A percentile compares a stretch with the other conserved stretches of the same genome.
These are phyloP conservation scores for Ridgeia piscesae DNA, from an alignment of 1,140 invertebrate genomes.

Conservation along the genomic window DNA sequence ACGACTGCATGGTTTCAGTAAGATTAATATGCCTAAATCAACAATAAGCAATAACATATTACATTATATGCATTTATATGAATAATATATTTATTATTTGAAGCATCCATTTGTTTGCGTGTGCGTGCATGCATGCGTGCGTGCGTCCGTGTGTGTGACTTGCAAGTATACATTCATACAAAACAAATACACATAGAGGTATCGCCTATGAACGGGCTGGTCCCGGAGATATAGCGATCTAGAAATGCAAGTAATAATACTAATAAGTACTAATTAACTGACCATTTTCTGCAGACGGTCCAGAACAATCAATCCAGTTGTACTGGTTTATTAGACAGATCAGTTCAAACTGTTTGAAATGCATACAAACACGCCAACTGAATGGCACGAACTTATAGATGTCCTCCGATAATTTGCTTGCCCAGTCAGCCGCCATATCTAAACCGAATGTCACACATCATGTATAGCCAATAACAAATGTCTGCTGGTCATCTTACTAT, in stretches of 20 bases:
- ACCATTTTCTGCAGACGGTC: constrained; percentile 79
- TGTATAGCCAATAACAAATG: too few species aligned
- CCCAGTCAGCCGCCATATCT: constrained; percentile 96
- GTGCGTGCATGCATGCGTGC: too few species aligned
- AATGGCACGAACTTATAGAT: constrained; percentile 94
- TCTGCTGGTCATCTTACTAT: too few species aligned
- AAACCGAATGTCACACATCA: constrained; percentile 15
- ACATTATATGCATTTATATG: not conserved
- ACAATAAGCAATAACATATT: not conserved
- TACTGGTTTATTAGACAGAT: constrained; percentile 93
- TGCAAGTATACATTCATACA: not conserved
- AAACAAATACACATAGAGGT: too few species aligned
- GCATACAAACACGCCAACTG: constrained; percentile 83
- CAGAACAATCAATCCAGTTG: constrained; percentile 97
- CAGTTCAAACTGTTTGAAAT: constrained; percentile 89
- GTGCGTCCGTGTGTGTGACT: too few species aligned
- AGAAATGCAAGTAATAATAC: too few species aligned
- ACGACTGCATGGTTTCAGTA: not conserved
- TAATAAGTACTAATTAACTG: constrained; percentile 32
- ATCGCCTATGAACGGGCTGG: too few species aligned
- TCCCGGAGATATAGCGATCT: too few species aligned
- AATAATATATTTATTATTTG: not conserved
- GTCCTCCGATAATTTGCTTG: constrained; percentile 82
- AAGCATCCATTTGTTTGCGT: not conserved
- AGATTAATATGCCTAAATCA: not conserved